Evolutionary conservation across 2,797 vertebrate species (phyloP), one percentile per base, ranked within the genome.

Genomic region (Xenopus petersii): DNA sequence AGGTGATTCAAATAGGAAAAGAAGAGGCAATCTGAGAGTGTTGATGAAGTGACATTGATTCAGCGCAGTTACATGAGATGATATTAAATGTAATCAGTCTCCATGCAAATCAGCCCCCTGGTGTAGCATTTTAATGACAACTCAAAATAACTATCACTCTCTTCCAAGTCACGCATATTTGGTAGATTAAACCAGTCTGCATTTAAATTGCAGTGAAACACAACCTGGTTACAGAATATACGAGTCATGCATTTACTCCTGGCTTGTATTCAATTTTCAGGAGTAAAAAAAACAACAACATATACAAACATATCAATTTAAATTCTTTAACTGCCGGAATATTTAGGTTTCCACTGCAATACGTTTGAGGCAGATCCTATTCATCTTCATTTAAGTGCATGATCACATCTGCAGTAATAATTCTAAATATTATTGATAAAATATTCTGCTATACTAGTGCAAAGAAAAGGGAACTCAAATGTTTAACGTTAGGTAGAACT

Each of bases 51-150:
- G 47, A 75, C 82, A 77, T 62, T 83, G 79, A 87, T 85, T 85
- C 81, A 81, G 26, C 51, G 69, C 30, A 71, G 73, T 74, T 75
- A 58, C 10, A 73, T 49, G 66, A 86, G 55, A 66, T 77, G 80
- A 73, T 81, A 84, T 51, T 82, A 83, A 84, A 84, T 85, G 74
- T 81, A 87, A 83, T 82, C 81, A 83, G 60, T 47, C 80, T 80
- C 82, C 81, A 86, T 79, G 81, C 75, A 88, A 86, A 87, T 85
- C 68, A 85, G 73, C 71, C 49, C 70, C 73, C 30, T 36, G 42
- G 49, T 71, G 67, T 73, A 75, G 74, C 68, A 79, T 81, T 82
- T 81, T 83, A 85, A 64, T 75, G 73, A 75, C 58, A 83, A 60
- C 64, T 70, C 71, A 77, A 80, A 83, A 80, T 48, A 84, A 75